A percentile compares a stretch with the other conserved stretches of the same genome.
Conservation (phyloP, 2,113 vertebrate species). For the Edolisoma coerulescens region DNA sequence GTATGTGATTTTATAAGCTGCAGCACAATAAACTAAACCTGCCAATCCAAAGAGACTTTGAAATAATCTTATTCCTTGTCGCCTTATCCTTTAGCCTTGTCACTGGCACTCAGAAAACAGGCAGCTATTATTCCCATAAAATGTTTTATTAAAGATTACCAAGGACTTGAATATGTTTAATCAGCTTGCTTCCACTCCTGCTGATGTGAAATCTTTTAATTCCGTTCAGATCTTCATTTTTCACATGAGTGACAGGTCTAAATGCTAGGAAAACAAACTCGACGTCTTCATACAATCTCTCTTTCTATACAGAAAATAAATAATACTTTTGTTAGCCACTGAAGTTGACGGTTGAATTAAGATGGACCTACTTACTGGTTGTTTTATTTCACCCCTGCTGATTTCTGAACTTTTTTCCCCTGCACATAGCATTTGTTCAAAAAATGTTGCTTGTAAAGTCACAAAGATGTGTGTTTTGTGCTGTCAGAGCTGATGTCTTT, state of each 20-base stretch:
- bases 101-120: background rate
- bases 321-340: background rate
- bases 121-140: background rate
- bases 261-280: background rate
- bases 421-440: background rate
- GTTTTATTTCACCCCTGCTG: background rate
- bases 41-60: background rate
- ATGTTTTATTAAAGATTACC: background rate
- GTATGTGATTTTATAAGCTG: background rate
- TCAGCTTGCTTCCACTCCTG: background rate
- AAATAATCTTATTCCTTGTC: background rate
- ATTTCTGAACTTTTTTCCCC: background rate
- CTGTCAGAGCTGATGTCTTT: background rate
- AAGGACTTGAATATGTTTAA: background rate
- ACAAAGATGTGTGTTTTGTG: background rate
- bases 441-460: background rate
- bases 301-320: background rate
- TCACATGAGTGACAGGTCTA: background rate
- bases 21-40: background rate
- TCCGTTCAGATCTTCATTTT: slow-evolving; percentile 7
- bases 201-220: background rate
- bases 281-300: background rate
- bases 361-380: background rate
- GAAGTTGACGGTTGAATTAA: background rate
- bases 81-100: background rate